Base-by-base conservation (phyloP, 2,888 invertebrate genomes). In the Amphimallon solstitiale region DNA sequence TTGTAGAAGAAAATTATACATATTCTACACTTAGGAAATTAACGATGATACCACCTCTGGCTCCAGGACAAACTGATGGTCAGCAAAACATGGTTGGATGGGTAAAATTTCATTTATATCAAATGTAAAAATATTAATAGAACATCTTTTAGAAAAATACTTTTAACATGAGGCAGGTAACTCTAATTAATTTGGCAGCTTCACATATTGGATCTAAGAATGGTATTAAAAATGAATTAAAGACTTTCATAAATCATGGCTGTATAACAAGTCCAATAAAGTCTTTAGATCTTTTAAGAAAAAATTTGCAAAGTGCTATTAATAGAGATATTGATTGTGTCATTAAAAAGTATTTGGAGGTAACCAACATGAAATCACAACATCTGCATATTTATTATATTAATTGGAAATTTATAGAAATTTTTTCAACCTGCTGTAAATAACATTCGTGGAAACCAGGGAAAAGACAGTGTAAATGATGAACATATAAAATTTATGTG, bases 341-440 rank as follows among this genome's bases (percentile, higher is more conserved):
- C 54, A 88, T 93, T 67, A 90, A 90, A 75, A 91, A 90, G 77
- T 93, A 93, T 82, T 83, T 92, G 67, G 90, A 92, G 82, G 92
- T 91, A 78, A 75, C 79, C 69, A 35, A 63, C 34, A 19, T 37
- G 43, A 37, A 48, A 54, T 23, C n/a, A 1, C 0, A 10, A 46
- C 10, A 43, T 3, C n/a, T n/a, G n/a, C 3, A 54, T 48, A 52
- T 66, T 23, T 43, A 37, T 51, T 15, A 21, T 48, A 6, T 9
- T 72, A 78, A 79, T 76, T 54, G 43, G 35, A 12, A 43, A 54
- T 17, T 87, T 87, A 60, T 83, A 92, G 92, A 90, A 89, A 84
- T 93, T 90, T 82, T 92, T 93, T 83, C 89, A 90, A 75, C 91
- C 92, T 69, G 93, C 92, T 67, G 88, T 93, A 37, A 88, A 89